phyloP scores from a whole-genome alignment of 1,140 invertebrate genomes.

The Sitodiplosis mosellana region DNA sequence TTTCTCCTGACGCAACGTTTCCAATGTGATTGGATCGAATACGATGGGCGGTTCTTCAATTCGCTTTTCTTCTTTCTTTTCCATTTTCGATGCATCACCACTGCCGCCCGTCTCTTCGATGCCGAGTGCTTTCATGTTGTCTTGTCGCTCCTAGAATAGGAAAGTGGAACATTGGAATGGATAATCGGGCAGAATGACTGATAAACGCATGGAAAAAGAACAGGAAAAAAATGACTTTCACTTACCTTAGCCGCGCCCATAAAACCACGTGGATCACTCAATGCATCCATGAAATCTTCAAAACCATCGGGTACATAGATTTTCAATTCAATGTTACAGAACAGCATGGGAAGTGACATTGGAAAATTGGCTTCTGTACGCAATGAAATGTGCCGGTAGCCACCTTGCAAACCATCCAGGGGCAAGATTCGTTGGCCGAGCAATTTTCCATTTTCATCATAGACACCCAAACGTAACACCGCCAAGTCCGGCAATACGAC shows the following conservation, averaged over 20 bases:
- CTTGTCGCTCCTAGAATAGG: conserved; percentile 67
- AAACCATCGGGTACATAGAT: conserved; percentile 99
- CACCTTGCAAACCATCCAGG: conserved; percentile 90
- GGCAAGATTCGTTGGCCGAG: conserved; percentile 95
- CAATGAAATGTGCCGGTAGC: conserved; percentile 93
- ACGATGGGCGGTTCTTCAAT: conserved; percentile 51
- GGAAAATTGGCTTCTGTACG: conserved; percentile 98
- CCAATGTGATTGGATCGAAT: conserved; percentile 83
- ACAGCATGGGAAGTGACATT: conserved; percentile 95
- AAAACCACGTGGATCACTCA: conserved; percentile 89
- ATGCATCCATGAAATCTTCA: conserved; percentile 94
- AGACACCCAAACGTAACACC: conserved; percentile 92
- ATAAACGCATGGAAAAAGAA: too few relatives aligned
- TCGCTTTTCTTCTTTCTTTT: conserved; percentile 53
- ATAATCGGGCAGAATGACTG: too few relatives aligned
- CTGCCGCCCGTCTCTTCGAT: conserved; percentile 55
- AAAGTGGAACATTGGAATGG: too few relatives aligned
- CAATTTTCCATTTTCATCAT: conserved; percentile 94
- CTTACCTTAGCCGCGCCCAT: conserved; percentile 69
- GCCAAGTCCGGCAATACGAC: conserved; percentile 95
- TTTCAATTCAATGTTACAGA: conserved; percentile 97
- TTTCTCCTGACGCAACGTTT: conserved; percentile 80
- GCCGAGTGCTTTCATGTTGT: conserved; percentile 87
- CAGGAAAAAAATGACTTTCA: too few relatives aligned
- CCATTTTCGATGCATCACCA: conserved; percentile 26